Conservation (phyloP, 2,113 vertebrate species). For the Dinomys branickii region DNA sequence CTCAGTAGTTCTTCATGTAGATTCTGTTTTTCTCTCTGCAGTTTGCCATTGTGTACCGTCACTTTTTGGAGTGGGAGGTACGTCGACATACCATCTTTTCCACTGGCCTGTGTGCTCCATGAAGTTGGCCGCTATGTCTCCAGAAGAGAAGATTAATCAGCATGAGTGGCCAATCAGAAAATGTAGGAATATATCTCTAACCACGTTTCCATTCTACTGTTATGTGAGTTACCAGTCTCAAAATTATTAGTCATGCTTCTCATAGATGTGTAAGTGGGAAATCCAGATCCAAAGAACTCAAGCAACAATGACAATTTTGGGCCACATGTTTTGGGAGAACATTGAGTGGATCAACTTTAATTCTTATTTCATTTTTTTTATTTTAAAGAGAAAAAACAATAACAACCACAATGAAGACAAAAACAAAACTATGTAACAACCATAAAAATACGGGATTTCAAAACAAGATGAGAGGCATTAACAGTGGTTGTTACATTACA, state of each 20-base stretch:
- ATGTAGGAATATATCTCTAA: neutral
- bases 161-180: neutral
- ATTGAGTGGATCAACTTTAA: neutral
- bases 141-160: neutral
- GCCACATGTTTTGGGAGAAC: neutral
- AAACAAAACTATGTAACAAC: no score
- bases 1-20: neutral
- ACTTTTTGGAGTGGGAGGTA: neutral
- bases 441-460: no score
- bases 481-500: no score
- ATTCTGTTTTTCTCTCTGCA: neutral
- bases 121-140: neutral
- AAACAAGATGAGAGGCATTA: no score
- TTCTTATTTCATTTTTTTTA: neutral
- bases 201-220: neutral
- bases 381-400: no score
- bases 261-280: neutral
- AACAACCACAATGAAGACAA: no score
- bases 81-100: neutral
- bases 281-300: conserved; percentile 9
- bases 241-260: neutral
- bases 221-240: neutral
- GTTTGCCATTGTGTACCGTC: neutral
- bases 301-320: neutral
- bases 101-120: neutral